Conservation (phyloP, 2,113 vertebrate species). For the Cheilinus undulatus region DNA sequence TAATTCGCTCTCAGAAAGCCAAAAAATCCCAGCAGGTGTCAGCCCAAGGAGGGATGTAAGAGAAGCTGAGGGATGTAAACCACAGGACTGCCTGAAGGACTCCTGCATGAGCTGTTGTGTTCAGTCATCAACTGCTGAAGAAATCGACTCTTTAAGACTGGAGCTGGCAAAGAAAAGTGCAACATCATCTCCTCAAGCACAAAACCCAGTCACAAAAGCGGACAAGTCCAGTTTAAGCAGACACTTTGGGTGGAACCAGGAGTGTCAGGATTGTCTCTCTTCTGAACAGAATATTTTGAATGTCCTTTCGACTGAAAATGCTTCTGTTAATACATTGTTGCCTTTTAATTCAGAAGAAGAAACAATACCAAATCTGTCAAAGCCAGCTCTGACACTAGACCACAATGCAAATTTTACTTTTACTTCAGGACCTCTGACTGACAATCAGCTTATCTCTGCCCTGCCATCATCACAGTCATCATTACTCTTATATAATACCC, state of each 20-base stretch:
- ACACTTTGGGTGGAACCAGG: background rate
- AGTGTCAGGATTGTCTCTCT: background rate
- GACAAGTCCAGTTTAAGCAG: slow-evolving; percentile 1
- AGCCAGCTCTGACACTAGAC: slow-evolving; percentile 52
- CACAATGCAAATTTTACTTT: slow-evolving; percentile 67
- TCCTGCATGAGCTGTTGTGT: background rate
- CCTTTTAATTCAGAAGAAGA: slow-evolving; percentile 18
- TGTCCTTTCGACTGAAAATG: background rate
- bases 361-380: slow-evolving; percentile 8
- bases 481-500: background rate
- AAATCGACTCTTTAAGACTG: background rate
- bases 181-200: background rate
- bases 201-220: background rate
- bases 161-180: slow-evolving; percentile 3
- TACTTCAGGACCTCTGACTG: slow-evolving; percentile 14
- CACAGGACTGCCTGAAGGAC: slow-evolving; percentile 20
- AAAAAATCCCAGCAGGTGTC: slow-evolving; percentile 10
- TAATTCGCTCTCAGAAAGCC: background rate
- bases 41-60: background rate
- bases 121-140: slow-evolving; percentile 10
- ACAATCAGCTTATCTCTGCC: background rate
- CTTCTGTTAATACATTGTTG: background rate
- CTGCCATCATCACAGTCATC: slow-evolving; percentile 2
- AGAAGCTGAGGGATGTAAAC: background rate
- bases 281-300: slow-evolving; percentile 8